Percentiles rank a stretch among this genome's conserved stretches.
Evolutionary conservation across 1,140 invertebrate genomes (phyloP).

Genomic region (Cherax quadricarinatus): DNA sequence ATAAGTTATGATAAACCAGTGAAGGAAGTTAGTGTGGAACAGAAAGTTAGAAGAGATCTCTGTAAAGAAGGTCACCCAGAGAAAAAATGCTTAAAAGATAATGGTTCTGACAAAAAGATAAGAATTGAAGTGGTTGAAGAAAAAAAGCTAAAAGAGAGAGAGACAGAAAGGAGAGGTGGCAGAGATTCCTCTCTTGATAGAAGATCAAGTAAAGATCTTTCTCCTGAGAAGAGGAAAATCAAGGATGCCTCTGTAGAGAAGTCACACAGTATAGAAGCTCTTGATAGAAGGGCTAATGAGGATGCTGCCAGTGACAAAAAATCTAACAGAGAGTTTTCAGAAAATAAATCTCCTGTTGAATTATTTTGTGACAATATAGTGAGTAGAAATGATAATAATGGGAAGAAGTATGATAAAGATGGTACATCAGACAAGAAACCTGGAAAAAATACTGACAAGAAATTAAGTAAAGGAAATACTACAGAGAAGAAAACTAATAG

Average conservation of each 20-base stretch:
- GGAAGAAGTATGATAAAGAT: background rate
- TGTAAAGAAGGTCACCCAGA: conserved; percentile 26
- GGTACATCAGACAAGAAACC: conserved; percentile 5
- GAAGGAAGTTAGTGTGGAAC: background rate
- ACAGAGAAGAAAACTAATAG: conserved; percentile 22
- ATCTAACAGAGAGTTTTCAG: background rate
- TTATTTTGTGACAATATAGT: background rate
- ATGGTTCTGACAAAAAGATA: background rate
- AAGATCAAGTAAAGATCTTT: conserved; percentile 16
- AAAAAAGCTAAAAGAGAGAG: conserved; percentile 11
- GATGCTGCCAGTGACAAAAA: conserved; percentile 20
- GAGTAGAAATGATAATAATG: background rate
- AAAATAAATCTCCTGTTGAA: background rate
- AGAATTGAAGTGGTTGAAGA: conserved; percentile 30
- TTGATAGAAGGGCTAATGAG: background rate
- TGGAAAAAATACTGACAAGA: conserved; percentile 31
- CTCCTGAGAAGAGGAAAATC: conserved; percentile 29
- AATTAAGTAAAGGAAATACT: background rate
- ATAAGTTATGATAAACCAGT: background rate
- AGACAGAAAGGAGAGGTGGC: conserved; percentile 2
- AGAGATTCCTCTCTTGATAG: conserved; percentile 18
- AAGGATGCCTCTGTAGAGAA: conserved; percentile 5
- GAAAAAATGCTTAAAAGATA: conserved; percentile 34
- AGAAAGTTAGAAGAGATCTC: background rate
- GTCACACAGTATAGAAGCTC: background rate